Base-by-base conservation (phyloP, 1,140 invertebrate species). In the Brachionus rubens region DNA sequence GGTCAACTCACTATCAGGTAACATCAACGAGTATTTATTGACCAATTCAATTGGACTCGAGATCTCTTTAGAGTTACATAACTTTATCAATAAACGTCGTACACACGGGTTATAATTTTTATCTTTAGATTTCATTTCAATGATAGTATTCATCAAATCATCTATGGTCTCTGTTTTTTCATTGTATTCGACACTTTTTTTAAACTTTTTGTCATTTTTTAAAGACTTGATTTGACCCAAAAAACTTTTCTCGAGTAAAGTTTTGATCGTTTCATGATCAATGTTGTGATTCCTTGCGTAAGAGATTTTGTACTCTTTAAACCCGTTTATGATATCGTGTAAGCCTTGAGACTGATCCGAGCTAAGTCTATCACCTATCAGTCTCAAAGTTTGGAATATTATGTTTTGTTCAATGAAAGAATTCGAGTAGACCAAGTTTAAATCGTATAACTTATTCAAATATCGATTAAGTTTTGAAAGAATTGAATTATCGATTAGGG, bases 21-120 rank as follows among this genome's bases (percentile, higher is more conserved):
- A 62, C 5, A 0, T 36, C 9, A 14, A 14, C 4, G 6, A 7
- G 24, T 62, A 62, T 16, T 30, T 62, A 24, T 62, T 24, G 10
- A 62, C 24, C 14, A 36, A 33, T 36, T 62, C 56, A 2, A 62
- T 12, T 1, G 56, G 28, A 19, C 36, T 62, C 5, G 5, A 12
- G 6, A 62, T 6, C 16, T 36, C 56, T 9, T 62, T n/a, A 24
- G 56, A 36, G 36, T 62, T 19, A 16, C 56, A 62, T 14, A 62
- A n/a, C 30, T 36, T 62, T 12, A 62, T 62, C n/a, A 62, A 36
- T 19, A 62, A n/a, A n/a, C 56, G 16, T 36, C 56, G 56, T 7
- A 62, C 19, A 12, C 14, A 24, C 1, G 56, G 30, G 16, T 36
- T 24, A 62, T 16, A n/a, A 36, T 62, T 21, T 16, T 62, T 62